Evolutionary conservation across 1,140 invertebrate genomes (phyloP).

Genomic region (Babylonia areolata): DNA sequence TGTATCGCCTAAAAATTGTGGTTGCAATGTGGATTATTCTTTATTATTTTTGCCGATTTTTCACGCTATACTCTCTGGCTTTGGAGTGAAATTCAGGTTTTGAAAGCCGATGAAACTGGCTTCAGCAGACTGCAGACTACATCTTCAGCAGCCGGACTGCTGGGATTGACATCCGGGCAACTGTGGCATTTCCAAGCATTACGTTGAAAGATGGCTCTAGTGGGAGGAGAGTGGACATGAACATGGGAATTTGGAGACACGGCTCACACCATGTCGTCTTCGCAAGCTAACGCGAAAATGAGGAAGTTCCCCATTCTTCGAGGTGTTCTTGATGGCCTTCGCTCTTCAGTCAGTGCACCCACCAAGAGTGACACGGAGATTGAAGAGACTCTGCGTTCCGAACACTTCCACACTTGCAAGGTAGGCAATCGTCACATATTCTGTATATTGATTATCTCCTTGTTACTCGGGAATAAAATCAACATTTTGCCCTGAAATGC

Average conservation of each 20-base stretch:
- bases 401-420: constrained; percentile 71
- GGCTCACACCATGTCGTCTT: constrained; percentile 50
- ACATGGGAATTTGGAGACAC: constrained; percentile 41
- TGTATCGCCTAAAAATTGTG: neutral
- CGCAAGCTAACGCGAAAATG: constrained; percentile 58
- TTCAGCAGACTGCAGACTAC: neutral
- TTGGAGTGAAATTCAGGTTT: neutral
- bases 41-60: neutral
- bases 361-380: constrained; percentile 68
- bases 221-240: constrained; percentile 47
- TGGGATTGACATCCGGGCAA: constrained; percentile 46
- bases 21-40: neutral
- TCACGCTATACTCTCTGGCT: neutral
- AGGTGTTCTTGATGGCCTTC: constrained; percentile 67
- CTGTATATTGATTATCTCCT: constrained; percentile 31
- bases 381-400: constrained; percentile 67
- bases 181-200: constrained; percentile 43
- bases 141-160: constrained; percentile 29
- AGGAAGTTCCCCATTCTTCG: constrained; percentile 69
- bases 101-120: neutral
- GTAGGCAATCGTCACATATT: constrained; percentile 50
- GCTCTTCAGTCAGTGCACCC: constrained; percentile 65
- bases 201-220: constrained; percentile 44
- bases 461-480: constrained; percentile 35
- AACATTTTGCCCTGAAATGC: constrained; percentile 17